Evolutionary conservation across 2,888 invertebrate species (phyloP), one percentile per base, ranked within the genome.

Genomic region (Polietes domitor): DNA sequence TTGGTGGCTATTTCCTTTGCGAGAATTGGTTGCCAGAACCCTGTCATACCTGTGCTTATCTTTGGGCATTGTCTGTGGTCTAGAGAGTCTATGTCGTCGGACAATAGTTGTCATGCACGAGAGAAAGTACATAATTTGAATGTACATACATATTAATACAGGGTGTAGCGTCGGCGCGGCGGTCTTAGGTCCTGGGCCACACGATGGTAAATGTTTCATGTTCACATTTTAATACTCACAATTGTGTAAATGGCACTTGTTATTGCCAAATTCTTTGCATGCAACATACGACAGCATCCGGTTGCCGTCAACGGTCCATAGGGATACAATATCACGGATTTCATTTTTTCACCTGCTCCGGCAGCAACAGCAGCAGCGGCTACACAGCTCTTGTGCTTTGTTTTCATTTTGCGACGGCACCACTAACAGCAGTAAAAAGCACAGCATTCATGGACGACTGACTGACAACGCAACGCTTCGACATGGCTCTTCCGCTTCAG

Each of bases 181-280:
- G n/a, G n/a, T n/a, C n/a, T n/a, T n/a, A n/a, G n/a, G n/a, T n/a
- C n/a, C n/a, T n/a, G n/a, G n/a, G n/a, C n/a, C n/a, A n/a, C n/a
- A n/a, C n/a, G n/a, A n/a, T 37, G 6, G 37, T 10, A 3, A 10
- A 9, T 37, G 37, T 37, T 58, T 58, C 26, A 58, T 58, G 26
- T 58, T 58, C 17, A 73, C 41, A 77, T 70, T 68, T 81, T 68
- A 24, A 78, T 86, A 93, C 95, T 95, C 91, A 96, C 96, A 94
- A 96, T 92, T 82, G 95, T 95, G 90, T 96, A 96, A 88, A 95
- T 94, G 83, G 95, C 95, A 90, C 95, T 95, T 85, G 94, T 95
- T 89, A 95, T 94, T 73, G 96, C 95, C 83, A 95, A 95, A 92
- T 96, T 95, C 91, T 95, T 95, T 86, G 95, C 94, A 92, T 95